Base-by-base conservation (phyloP, 2,888 invertebrate species). In the Epistrophella euchroma region DNA sequence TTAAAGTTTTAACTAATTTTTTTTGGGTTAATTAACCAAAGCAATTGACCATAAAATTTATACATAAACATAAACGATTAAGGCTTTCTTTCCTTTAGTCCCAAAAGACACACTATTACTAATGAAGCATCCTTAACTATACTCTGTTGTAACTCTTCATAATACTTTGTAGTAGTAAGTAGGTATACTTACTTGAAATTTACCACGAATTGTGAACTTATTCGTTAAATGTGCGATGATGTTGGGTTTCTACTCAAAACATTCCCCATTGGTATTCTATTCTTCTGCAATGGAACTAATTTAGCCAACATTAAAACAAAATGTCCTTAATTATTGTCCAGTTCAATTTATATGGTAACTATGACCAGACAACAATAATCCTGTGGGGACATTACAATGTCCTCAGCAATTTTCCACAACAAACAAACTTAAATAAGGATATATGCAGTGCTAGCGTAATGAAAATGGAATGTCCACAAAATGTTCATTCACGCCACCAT, bases 321-420 rank as follows among this genome's bases (percentile, higher is more conserved):
- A 81, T 81, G 74, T 56, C 77, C 81, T 82, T 82, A 86, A 86
- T 86, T 86, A 82, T 77, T 82, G 74, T 74, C 50, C 71, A 56
- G 77, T 78, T 82, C 73, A 78, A 82, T 86, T 86, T 82, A 52
- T 52, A 78, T 74, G 74, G 55, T 71, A 75, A 86, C 77, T 82
- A 40, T 52, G 58, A 56, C 81, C 72, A 68, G 76, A 85, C 75
- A 72, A 47, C 68, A 60, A 72, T 70, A 68, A 80, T 77, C 68
- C 80, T 68, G 68, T 68, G 58, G 80, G 84, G 73, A 73, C 62
- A 52, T 68, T 37, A 68, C 37, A 70, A 40, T 68, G 77, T 77
- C 77, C 82, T 60, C 75, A 71, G 11, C 60, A 62, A 72, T 78
- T 71, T 71, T 78, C 62, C 28, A 64, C 35, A 43, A 43, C 56